Conservation (phyloP, 2,113 vertebrate species). For the Penelope pileata region DNA sequence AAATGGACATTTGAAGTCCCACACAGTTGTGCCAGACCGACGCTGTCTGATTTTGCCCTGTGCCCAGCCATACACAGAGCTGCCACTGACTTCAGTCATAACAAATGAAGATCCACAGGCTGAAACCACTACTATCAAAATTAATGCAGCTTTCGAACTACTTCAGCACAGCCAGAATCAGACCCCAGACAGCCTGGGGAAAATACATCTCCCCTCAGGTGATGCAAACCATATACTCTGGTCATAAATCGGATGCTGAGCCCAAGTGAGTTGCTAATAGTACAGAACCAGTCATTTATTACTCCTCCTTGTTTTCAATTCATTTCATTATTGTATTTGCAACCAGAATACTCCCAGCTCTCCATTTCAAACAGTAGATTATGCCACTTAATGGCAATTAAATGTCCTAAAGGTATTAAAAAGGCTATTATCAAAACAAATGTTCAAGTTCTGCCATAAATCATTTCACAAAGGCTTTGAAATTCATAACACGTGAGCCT, state of each 20-base stretch:
- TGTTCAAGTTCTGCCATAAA: background rate
- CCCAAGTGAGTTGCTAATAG: background rate
- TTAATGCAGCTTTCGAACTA: background rate
- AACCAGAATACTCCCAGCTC: slow-evolving; percentile 33
- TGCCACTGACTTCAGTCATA: background rate
- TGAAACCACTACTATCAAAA: background rate
- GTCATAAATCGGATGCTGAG: background rate
- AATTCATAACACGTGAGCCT: background rate
- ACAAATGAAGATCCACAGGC: background rate
- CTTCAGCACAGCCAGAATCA: background rate
- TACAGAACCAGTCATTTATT: background rate
- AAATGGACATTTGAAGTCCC: fast-evolving
- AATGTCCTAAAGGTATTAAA: slow-evolving; percentile 27
- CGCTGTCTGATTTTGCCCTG: fast-evolving
- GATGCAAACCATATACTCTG: fast-evolving
- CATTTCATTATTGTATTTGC: slow-evolving; percentile 30
- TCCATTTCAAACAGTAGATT: slow-evolving; percentile 4
- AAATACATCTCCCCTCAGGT: background rate
- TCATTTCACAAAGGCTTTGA: background rate
- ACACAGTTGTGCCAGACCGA: background rate
- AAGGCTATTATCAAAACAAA: slow-evolving; percentile 15
- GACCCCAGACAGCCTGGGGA: background rate
- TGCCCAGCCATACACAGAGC: fast-evolving
- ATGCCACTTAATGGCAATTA: slow-evolving; percentile 43
- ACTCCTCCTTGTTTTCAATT: background rate